phyloP scores from a whole-genome alignment of 2,888 invertebrate genomes.

The Phragmatobia fuliginosa region DNA sequence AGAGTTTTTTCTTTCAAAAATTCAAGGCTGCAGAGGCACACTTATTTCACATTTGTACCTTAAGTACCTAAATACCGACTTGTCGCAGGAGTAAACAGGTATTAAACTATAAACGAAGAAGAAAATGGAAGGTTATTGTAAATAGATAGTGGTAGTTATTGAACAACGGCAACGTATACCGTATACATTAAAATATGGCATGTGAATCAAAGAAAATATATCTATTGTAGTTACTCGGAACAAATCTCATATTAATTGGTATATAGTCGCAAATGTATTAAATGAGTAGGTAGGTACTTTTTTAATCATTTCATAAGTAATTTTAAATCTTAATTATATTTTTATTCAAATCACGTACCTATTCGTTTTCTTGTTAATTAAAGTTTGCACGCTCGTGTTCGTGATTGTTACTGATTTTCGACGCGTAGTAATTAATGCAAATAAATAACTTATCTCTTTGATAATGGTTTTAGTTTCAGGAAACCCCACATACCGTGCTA shows the following conservation, averaged over 20 bases:
- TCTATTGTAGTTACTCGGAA: neutral
- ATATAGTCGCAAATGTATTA: neutral
- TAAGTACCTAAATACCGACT: no score
- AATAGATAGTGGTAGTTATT: neutral
- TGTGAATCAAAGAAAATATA: neutral
- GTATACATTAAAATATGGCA: no score
- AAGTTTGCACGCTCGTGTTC: neutral
- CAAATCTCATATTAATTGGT: neutral
- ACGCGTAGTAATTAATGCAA: neutral
- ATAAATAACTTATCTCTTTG: neutral
- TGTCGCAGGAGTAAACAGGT: neutral
- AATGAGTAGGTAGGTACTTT: no score
- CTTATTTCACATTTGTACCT: no score
- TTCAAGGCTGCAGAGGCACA: no score
- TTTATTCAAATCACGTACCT: neutral
- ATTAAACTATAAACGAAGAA: neutral
- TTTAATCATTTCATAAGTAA: neutral
- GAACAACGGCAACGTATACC: no score
- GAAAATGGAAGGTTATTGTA: neutral
- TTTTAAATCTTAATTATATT: neutral
- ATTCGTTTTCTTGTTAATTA: neutral
- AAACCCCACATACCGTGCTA: neutral
- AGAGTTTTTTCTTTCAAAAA: no score
- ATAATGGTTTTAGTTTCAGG: neutral
- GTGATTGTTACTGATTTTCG: neutral